phyloP scores from a whole-genome alignment of 2,113 vertebrate genomes.

The Mesitornis unicolor region DNA sequence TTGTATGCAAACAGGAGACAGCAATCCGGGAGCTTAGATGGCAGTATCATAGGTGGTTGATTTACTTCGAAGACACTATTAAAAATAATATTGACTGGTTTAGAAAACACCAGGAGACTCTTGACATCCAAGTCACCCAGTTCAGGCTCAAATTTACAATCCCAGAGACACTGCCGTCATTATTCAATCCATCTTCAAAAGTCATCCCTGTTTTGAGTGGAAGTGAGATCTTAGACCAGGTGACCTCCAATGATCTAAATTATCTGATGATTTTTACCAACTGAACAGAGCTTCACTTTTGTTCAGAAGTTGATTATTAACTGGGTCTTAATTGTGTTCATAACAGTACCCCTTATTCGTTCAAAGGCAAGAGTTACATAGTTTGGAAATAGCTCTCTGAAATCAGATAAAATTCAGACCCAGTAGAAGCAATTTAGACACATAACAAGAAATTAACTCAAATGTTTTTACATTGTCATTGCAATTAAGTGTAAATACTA shows the following conservation, averaged over 20 bases:
- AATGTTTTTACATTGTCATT: not conserved
- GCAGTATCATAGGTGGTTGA: fast-evolving
- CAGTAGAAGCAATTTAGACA: not conserved
- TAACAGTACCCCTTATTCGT: not conserved
- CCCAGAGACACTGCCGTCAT: not conserved
- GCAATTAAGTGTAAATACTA: not conserved
- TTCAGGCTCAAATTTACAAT: not conserved
- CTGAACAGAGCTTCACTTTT: not conserved
- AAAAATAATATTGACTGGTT: not conserved
- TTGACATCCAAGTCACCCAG: not conserved
- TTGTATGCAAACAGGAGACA: fast-evolving
- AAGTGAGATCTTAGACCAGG: not conserved
- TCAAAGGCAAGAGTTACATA: not conserved
- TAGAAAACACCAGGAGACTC: not conserved
- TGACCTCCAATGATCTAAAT: not conserved
- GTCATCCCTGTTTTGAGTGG: not conserved
- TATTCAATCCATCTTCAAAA: not conserved
- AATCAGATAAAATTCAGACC: not conserved
- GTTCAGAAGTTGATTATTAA: not conserved
- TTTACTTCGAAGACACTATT: not conserved
- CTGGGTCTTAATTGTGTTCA: not conserved
- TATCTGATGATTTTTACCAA: not conserved
- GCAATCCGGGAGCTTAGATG: not conserved
- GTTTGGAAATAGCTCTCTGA: not conserved
- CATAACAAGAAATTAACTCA: not conserved